Conservation (phyloP, 1,140 invertebrate species). For the Tetragnatha versicolor region DNA sequence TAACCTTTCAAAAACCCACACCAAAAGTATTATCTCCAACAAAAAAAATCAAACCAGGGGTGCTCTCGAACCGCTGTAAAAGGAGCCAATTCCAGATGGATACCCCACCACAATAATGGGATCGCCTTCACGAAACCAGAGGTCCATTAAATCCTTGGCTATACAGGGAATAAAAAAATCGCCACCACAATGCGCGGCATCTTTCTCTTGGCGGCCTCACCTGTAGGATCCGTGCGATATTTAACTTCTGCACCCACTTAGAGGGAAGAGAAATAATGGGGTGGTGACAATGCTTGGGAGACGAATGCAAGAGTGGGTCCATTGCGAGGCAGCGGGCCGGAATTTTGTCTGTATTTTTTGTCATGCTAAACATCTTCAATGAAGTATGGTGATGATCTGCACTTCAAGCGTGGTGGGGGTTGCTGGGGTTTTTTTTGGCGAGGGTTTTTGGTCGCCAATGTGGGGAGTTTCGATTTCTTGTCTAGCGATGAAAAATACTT, state of each 20-base stretch:
- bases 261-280: conserved; percentile 26
- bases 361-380: conserved; percentile 49
- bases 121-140: background rate
- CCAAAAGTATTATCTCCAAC: too few relatives aligned
- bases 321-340: conserved; percentile 22
- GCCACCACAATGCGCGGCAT: too few relatives aligned
- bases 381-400: conserved; percentile 41
- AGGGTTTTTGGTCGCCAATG: background rate
- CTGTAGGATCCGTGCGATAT: conserved; percentile 34
- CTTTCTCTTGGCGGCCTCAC: conserved; percentile 3
- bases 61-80: too few relatives aligned
- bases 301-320: conserved; percentile 11
- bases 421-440: background rate
- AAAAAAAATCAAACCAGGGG: too few relatives aligned
- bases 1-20: too few relatives aligned
- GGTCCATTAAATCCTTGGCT: conserved; percentile 7
- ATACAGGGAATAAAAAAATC: too few relatives aligned
- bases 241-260: conserved; percentile 18
- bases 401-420: conserved; percentile 11
- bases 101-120: too few relatives aligned
- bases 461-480: background rate
- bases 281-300: background rate
- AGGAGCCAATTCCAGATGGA: too few relatives aligned
- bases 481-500: too few relatives aligned
- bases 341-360: conserved; percentile 49